A percentile compares a stretch with the other conserved stretches of the same genome.
phyloP scores from a whole-genome alignment of 2,888 invertebrate species.

The Bombylius discolor region DNA sequence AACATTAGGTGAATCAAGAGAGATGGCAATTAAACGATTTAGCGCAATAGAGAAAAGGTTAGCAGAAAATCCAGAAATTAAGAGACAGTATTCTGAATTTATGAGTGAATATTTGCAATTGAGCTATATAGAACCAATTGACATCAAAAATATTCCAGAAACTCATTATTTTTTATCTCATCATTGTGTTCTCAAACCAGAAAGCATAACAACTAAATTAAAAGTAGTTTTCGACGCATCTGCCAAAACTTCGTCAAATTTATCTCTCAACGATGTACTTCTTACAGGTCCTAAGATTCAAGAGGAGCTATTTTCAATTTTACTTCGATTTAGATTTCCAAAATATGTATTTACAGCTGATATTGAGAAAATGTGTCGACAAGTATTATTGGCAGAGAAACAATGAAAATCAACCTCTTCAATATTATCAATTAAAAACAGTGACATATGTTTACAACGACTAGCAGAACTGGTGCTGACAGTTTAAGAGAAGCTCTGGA shows the following conservation, averaged over 20 bases:
- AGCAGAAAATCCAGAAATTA: background rate
- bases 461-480: background rate
- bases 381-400: conserved; percentile 14
- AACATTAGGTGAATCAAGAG: too few species aligned
- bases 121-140: background rate
- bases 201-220: background rate
- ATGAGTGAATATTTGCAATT: background rate
- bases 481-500: too few species aligned
- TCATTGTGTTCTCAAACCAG: background rate
- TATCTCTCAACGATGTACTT: conserved; percentile 16
- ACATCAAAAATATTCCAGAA: background rate
- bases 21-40: too few species aligned
- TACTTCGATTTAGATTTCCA: background rate
- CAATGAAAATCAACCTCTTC: conserved; percentile 1
- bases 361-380: conserved; percentile 17
- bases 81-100: background rate
- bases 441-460: conserved; percentile 9
- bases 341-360: conserved; percentile 15
- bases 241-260: conserved; percentile 2
- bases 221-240: background rate
- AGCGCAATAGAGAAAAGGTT: too few species aligned
- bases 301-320: conserved; percentile 10
- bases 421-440: conserved; percentile 9
- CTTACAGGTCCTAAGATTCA: conserved; percentile 16
- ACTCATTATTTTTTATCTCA: background rate